phyloP scores from a whole-genome alignment of 2,797 vertebrate species.

The Esox lucius region DNA sequence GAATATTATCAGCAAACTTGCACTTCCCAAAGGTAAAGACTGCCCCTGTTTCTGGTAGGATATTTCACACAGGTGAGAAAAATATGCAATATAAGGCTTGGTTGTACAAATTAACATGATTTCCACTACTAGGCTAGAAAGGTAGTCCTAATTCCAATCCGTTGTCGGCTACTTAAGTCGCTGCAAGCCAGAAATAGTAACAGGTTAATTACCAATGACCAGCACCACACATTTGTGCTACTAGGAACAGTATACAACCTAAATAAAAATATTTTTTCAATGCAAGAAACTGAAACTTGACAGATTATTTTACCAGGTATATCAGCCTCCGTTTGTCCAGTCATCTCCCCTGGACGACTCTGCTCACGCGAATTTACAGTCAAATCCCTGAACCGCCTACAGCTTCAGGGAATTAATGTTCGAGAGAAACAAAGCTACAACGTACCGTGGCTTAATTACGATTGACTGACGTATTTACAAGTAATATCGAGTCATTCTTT shows the following conservation, averaged over 20 bases:
- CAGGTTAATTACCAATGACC: constrained; percentile 23
- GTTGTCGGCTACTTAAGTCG: constrained; percentile 50
- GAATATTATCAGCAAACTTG: constrained; percentile 82
- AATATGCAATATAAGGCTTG: too few species aligned
- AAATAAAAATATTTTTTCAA: background rate
- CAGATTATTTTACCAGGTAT: constrained; percentile 56
- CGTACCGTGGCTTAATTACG: too few species aligned
- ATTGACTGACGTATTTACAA: too few species aligned
- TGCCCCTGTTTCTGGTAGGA: constrained; percentile 80
- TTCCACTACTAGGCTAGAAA: background rate
- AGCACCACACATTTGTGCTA: too few species aligned
- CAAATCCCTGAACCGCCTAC: background rate
- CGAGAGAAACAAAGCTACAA: too few species aligned
- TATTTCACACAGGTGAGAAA: background rate
- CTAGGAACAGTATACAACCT: background rate
- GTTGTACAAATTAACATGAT: background rate
- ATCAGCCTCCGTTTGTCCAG: constrained; percentile 48
- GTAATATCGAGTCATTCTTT: too few species aligned
- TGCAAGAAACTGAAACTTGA: background rate
- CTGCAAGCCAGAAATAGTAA: constrained; percentile 53
- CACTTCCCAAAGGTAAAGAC: constrained; percentile 89
- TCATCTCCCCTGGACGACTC: constrained; percentile 44
- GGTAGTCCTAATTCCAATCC: constrained; percentile 42
- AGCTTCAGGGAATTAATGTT: too few species aligned
- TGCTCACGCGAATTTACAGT: background rate